Base-by-base conservation (phyloP, 2,797 vertebrate species). In the Pseudomugil tenellus region DNA sequence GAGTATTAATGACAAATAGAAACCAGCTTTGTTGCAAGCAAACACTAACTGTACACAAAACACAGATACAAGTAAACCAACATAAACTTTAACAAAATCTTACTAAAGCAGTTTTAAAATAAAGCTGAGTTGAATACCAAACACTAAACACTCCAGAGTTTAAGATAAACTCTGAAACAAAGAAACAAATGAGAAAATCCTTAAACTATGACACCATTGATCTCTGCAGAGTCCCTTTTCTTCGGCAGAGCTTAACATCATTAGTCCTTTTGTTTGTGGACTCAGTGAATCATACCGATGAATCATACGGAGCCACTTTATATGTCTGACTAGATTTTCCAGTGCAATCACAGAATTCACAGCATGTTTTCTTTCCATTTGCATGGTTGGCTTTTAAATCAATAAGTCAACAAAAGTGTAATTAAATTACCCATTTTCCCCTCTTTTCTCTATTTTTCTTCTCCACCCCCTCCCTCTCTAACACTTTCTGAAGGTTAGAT, bases 401-500 rank as follows among this genome's bases (percentile, higher is more conserved):
- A 51, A 64, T 65, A 59, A 37, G 19, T 52, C 55, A 80, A 70
- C 41, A 73, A 76, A 35, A 70, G 55, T 62, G 23, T 10, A 74
- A 80, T 81, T 72, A 72, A 87, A 84, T 65, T 25, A 55, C 69
- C 6, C 8, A 1, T 54, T 25, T 61, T 19, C 63, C 11, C 54
- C 19, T 54, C 25, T 16, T 32, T 34, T 54, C 32, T 25, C 39
- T 43, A 17, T 17, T 19, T 43, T 43, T 28, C 11, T n/a, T 68
- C 23, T 72, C 5, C 55, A 13, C 75, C 54, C 68, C 60, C 37
- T 59, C 63, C 37, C 53, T 80, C 62, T 62, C 68, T 51, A 63
- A 80, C 77, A 62, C 81, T 91, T 91, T 83, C 76, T 92, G 74
- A 92, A 93, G 92, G 92, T 94, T 91, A 94, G 93, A 94, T 94